Evolutionary conservation across 2,888 invertebrate genomes (phyloP).

Genomic region (Leptura quadrifasciata): DNA sequence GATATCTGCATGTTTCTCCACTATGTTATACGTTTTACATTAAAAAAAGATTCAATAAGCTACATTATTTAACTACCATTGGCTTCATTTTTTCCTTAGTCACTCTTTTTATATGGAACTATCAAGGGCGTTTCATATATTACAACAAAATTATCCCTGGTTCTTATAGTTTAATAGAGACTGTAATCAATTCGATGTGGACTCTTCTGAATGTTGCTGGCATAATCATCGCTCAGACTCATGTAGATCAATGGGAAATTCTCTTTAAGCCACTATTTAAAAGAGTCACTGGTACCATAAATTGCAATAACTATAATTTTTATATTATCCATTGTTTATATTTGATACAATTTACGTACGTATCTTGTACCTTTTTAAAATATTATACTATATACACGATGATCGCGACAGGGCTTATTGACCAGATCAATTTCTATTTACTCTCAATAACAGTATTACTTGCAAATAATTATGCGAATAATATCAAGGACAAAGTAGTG

Average conservation of each 20-base stretch:
- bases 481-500: background rate
- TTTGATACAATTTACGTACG: background rate
- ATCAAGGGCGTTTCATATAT: background rate
- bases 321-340: conserved; percentile 2
- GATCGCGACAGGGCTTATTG: background rate
- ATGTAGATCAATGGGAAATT: background rate
- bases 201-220: background rate
- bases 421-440: conserved; percentile 25
- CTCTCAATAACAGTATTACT: background rate
- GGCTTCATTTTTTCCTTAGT: background rate
- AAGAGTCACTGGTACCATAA: too few relatives aligned
- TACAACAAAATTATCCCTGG: background rate
- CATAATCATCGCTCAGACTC: conserved; percentile 10
- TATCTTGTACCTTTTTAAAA: background rate
- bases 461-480: conserved; percentile 20
- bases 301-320: background rate
- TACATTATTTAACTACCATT: conserved; percentile 5
- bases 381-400: background rate
- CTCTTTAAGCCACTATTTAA: conserved; percentile 12
- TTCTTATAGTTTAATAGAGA: background rate
- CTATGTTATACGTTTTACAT: background rate
- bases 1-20: conserved; percentile 23
- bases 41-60: background rate
- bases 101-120: conserved; percentile 18
- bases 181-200: background rate